Evolutionary conservation across 1,140 invertebrate genomes (phyloP).

Genomic region (Heliconius himera): DNA sequence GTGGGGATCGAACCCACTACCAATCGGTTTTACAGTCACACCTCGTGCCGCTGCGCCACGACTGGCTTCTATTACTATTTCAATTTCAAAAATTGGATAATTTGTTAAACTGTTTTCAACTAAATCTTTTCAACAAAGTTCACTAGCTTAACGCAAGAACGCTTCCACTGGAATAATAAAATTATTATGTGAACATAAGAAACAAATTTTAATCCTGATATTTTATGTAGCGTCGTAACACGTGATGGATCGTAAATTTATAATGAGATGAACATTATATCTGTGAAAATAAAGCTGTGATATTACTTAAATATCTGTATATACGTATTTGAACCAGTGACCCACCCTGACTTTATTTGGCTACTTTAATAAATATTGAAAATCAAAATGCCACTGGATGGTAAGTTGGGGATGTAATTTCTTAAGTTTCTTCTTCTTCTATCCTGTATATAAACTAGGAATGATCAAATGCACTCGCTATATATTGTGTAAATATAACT

Average conservation of each 20-base stretch:
- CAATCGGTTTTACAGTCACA: no score
- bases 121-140: neutral
- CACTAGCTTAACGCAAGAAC: neutral
- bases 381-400: no score
- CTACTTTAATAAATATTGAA: no score
- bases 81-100: no score
- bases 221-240: neutral
- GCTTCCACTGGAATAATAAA: neutral
- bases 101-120: neutral
- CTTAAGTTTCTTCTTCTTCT: no score
- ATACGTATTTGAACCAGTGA: neutral
- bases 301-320: neutral
- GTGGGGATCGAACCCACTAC: no score
- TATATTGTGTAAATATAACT: no score
- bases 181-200: slow-evolving; percentile 4
- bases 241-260: neutral
- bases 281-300: neutral
- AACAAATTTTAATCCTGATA: neutral
- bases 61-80: no score
- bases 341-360: neutral
- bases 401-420: no score
- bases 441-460: no score
- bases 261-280: neutral
- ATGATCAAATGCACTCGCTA: no score
- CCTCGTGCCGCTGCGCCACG: no score